Conservation (phyloP, 2,113 vertebrate genomes). For the Sitta europaea region DNA sequence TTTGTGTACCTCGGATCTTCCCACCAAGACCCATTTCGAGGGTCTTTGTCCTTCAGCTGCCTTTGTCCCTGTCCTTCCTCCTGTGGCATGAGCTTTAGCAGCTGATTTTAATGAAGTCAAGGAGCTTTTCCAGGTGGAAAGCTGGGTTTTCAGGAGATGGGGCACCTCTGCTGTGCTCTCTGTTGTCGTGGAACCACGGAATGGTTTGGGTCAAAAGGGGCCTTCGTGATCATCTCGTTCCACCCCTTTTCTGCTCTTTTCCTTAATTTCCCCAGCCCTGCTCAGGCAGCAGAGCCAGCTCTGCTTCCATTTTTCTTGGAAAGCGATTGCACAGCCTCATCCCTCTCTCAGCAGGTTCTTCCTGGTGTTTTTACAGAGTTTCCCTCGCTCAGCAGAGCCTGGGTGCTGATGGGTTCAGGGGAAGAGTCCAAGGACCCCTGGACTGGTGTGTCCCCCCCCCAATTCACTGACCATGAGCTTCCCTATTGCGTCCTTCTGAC, state of each 20-base stretch:
- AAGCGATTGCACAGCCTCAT: background rate
- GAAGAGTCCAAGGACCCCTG: no score
- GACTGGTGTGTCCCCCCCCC: no score
- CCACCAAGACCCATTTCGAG: rapidly evolving
- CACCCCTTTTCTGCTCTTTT: background rate
- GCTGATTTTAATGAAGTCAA: background rate
- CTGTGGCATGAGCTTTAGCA: background rate
- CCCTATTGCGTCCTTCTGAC: no score
- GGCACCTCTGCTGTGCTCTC: rapidly evolving
- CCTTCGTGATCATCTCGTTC: rapidly evolving
- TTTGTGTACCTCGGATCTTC: background rate
- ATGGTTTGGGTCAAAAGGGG: background rate
- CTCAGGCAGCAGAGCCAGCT: background rate
- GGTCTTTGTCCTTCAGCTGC: rapidly evolving
- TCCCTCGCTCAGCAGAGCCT: background rate
- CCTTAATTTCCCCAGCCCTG: rapidly evolving
- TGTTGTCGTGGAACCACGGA: rapidly evolving
- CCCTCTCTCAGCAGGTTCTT: background rate
- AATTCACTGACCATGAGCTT: no score
- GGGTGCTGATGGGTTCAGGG: no score
- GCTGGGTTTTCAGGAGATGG: background rate
- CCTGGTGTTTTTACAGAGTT: rapidly evolving
- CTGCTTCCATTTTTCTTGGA: background rate
- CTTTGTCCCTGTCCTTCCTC: background rate
- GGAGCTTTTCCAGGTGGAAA: background rate